Evolutionary conservation across 2,888 invertebrate genomes (phyloP), one percentile per base, ranked within the genome.

Genomic region (Mamestra brassicae): DNA sequence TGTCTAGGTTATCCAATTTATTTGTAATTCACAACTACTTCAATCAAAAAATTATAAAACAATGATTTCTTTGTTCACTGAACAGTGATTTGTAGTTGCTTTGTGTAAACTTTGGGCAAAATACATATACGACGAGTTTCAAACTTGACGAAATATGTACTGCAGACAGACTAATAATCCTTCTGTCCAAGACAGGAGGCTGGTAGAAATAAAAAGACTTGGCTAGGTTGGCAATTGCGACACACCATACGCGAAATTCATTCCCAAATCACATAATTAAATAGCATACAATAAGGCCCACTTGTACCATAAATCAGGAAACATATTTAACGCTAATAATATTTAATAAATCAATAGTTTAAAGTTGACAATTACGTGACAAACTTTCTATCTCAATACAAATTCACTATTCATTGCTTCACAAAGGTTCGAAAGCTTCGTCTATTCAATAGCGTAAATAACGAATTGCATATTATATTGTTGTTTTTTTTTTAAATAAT

Each of bases 221-320:
- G 26, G 26, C 38, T 54, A 58, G 4, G 4, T 52, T 52, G 57
- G 62, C 74, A 58, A 77, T 26, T 26, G 26, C 26, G 11, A 80
- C 45, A 58, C n/a, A 63, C 17, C 75, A 80, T 55, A 63, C 50
- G 50, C 52, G 57, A 80, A 65, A 54, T 63, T 74, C 52, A 76
- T 75, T 76, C 81, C 75, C 75, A 81, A 58, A 63, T 76, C 45
- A 81, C 57, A 63, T 38, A 58, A 72, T 72, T 61, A 63, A 38
- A 60, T 63, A 71, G 75, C 67, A 81, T 50, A 58, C 42, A 74
- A 52, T 52, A 62, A 45, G 36, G 42, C 34, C 36, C 45, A 7
- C 7, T 81, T 63, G 55, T 55, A 74, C 50, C 50, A 50, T 4
- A 63, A 52, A 11, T 36, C 15, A 52, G 15, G 38, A 2, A 5